Conservation (phyloP, 37 sponge, comb jelly and placozoan genomes). For the Crambe crambe region DNA sequence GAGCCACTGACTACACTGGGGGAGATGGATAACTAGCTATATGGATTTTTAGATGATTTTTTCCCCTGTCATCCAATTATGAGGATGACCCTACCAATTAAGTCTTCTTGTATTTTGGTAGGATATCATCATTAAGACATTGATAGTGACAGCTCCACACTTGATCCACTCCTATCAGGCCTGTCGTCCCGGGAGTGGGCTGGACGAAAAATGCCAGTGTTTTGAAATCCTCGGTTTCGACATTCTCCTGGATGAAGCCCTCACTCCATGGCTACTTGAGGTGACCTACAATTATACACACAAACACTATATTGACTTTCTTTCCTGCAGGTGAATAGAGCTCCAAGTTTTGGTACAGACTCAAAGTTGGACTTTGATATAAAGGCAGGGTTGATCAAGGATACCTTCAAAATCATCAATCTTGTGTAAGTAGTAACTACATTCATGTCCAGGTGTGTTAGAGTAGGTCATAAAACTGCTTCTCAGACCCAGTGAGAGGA, state of each 20-base stretch:
- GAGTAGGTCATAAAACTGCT: background rate
- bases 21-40: background rate
- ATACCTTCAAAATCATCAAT: conserved; percentile 69
- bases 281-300: conserved; percentile 26
- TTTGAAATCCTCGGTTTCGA: conserved; percentile 95
- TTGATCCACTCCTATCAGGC: conserved; percentile 78
- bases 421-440: conserved; percentile 38
- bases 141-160: conserved; percentile 76
- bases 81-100: background rate
- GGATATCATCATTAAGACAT: conserved; percentile 88
- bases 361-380: conserved; percentile 76
- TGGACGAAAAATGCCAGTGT: conserved; percentile 53
- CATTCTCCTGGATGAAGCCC: conserved; percentile 71
- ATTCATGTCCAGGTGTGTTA: background rate
- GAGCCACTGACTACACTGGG: background rate
- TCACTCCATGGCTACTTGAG: conserved; percentile 91
- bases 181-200: conserved; percentile 63
- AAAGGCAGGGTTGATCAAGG: conserved; percentile 77
- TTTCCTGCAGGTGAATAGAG: conserved; percentile 71
- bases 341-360: conserved; percentile 88
- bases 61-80: background rate
- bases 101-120: background rate
- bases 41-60: background rate
- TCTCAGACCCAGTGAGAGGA: conserved; percentile 37
- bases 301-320: background rate